These are phyloP conservation scores for Mesorhabditis belari DNA, from an alignment of 2,888 invertebrate species.

Conservation along the genomic window DNA sequence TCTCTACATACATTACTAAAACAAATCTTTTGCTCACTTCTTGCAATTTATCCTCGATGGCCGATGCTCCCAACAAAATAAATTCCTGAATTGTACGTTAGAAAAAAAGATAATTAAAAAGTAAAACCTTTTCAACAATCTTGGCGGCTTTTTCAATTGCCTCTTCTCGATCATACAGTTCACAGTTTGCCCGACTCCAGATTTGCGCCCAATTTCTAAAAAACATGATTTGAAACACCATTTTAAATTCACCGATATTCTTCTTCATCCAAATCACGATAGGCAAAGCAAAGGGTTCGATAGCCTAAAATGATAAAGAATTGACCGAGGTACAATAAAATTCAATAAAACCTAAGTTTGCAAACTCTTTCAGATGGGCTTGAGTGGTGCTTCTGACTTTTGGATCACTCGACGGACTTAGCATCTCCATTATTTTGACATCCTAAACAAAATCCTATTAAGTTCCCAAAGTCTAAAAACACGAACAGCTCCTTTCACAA, in stretches of 20 bases:
- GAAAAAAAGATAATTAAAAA: neutral
- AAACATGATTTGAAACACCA: neutral
- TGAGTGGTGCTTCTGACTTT: slow-evolving; percentile 2
- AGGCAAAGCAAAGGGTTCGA: slow-evolving; percentile 84
- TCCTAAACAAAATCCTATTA: slow-evolving; percentile 4
- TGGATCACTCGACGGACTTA: neutral
- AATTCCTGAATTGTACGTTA: slow-evolving; percentile 10
- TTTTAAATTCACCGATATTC: slow-evolving; percentile 61
- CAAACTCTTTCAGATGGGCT: slow-evolving; percentile 79
- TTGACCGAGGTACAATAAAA: neutral
- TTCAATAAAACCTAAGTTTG: slow-evolving; percentile 57
- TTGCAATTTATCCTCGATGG: slow-evolving; percentile 23
- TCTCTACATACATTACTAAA: neutral
- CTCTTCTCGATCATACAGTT: neutral
- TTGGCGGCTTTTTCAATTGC: neutral
- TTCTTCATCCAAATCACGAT: slow-evolving; percentile 70
- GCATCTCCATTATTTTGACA: slow-evolving; percentile 1
- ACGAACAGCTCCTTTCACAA: slow-evolving; percentile 68
- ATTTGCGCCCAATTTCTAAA: neutral
- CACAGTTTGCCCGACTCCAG: neutral
- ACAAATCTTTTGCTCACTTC: slow-evolving; percentile 7
- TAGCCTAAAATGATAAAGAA: slow-evolving; percentile 58
- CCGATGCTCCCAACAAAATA: slow-evolving; percentile 17
- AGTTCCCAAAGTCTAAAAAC: neutral
- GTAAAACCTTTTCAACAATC: neutral